Evolutionary conservation across 2,888 invertebrate genomes (phyloP), one percentile per base, ranked within the genome.

Genomic region (Nesidiocoris tenuis): DNA sequence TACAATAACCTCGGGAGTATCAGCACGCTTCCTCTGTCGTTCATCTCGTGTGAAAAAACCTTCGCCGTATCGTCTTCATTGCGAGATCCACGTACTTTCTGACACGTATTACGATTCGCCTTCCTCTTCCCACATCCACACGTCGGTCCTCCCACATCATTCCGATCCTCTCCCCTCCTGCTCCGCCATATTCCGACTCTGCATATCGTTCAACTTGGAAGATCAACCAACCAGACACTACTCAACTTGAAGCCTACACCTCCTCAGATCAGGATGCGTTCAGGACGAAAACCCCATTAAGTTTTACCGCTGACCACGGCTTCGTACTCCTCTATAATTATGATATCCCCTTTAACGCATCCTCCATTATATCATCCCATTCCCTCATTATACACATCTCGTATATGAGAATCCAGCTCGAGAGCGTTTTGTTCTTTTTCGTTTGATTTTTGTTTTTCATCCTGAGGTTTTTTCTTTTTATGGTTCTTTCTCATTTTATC

Each of bases 331-430:
- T 64, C 75, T 75, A 75, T 75, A 75, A 75, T 75, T 75, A 75
- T 75, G 75, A 75, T 75, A 75, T 67, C 67, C 63, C 64, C 75
- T 75, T 75, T 75, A 63, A 75, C 67, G 66, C 75, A 65, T 59
- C 59, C 64, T 66, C 66, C 66, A 67, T 75, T 75, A 75, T 75
- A 75, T 75, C 75, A 75, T 59, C 65, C 12, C 67, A 61, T 75
- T 75, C 61, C 59, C 67, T 75, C 64, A 75, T 75, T 75, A 75
- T 75, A 75, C 23, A 74, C 75, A 54, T 59, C 72, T 72, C 72
- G 64, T 72, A 72, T 63, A 72, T 72, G 39, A 63, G 61, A 72
- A 63, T 72, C 64, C 39, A 64, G 55, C 22, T 61, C 63, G 54
- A 39, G 25, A 23, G 59, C 61, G 56, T 59, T 61, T 71, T 71